Evolutionary conservation across 2,888 invertebrate genomes (phyloP).

Genomic region (Amphipoea oculea): DNA sequence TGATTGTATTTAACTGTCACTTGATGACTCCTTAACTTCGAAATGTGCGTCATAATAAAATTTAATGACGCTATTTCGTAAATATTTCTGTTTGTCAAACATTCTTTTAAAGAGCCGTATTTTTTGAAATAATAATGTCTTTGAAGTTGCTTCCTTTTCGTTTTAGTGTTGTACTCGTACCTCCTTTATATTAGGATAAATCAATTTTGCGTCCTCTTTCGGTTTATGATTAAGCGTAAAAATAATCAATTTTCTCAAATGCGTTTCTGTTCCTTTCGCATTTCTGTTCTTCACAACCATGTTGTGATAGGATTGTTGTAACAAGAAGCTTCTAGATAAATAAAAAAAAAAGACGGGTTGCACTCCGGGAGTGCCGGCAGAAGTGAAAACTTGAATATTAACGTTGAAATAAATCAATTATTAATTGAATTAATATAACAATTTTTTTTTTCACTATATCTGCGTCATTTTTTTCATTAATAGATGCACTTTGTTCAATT

Average conservation of each 20-base stretch:
- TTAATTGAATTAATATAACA: no score
- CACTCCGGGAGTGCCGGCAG: no score
- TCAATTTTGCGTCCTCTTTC: conserved; percentile 29
- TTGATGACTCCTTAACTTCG: conserved; percentile 65
- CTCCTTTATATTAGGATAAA: conserved; percentile 21
- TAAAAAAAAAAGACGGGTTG: no score
- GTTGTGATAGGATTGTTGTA: background rate
- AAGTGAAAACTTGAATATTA: no score
- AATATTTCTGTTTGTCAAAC: conserved; percentile 63
- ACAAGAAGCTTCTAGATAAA: background rate
- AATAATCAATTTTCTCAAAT: conserved; percentile 37
- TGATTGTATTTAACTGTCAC: conserved; percentile 60
- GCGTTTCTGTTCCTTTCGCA: conserved; percentile 1
- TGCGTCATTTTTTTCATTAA: no score
- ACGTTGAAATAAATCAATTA: no score
- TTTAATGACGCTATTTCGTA: conserved; percentile 62
- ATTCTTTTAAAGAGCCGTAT: conserved; percentile 54
- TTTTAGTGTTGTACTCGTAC: conserved; percentile 15
- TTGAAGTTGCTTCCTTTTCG: conserved; percentile 27
- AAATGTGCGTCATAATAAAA: conserved; percentile 65
- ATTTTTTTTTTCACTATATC: no score
- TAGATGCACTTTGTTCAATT: no score
- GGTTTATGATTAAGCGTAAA: conserved; percentile 42
- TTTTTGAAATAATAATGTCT: conserved; percentile 45
- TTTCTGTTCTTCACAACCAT: background rate